phyloP scores from a whole-genome alignment of 2,113 vertebrate genomes.

The Alligator mississippiensis region DNA sequence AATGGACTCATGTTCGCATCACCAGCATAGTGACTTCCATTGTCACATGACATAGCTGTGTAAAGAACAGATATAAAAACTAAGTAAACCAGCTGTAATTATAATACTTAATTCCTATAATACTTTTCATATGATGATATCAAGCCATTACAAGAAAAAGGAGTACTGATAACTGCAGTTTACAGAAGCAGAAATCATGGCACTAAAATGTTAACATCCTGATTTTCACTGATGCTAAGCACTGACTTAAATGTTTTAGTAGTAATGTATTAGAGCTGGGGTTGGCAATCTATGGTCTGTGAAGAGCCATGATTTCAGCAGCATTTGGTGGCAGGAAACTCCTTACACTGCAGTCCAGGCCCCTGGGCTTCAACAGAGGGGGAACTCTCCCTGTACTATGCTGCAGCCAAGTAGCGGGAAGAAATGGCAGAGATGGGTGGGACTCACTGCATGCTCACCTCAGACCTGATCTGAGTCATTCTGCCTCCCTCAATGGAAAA shows the following conservation, averaged over 20 bases:
- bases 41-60: constrained; percentile 78
- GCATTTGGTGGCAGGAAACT: no score
- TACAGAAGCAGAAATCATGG: background rate
- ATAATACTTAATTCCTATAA: background rate
- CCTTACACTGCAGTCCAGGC: no score
- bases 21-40: constrained; percentile 72
- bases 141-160: background rate
- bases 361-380: no score
- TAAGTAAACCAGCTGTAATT: background rate
- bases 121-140: background rate
- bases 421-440: no score
- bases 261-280: no score
- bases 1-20: constrained; percentile 69
- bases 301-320: no score
- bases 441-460: no score
- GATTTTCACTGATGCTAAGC: background rate
- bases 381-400: no score
- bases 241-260: background rate
- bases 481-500: no score
- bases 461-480: no score
- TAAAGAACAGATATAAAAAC: background rate
- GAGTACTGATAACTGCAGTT: background rate
- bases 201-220: background rate
- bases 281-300: no score
- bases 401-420: no score